A percentile compares a stretch with the other conserved stretches of the same genome.
These are phyloP conservation scores for Physella acuta DNA, from an alignment of 1,140 invertebrate species.

Conservation along the genomic window DNA sequence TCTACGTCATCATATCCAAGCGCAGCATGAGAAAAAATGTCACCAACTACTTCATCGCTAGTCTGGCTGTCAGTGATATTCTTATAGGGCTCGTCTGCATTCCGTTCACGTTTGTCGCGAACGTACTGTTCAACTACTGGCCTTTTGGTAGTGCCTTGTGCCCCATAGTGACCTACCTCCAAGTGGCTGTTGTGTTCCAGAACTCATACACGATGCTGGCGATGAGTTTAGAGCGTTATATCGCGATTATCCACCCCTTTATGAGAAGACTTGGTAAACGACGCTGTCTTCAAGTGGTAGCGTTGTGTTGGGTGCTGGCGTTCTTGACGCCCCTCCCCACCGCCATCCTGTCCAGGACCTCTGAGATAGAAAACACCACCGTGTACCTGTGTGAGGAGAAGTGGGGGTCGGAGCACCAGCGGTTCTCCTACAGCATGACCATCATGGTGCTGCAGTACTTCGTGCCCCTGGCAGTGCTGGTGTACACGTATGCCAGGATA, in stretches of 20 bases:
- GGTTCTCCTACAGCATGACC: conserved; percentile 74
- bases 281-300: conserved; percentile 72
- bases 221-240: conserved; percentile 94
- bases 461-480: conserved; percentile 78
- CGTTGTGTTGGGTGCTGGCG: conserved; percentile 76
- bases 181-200: conserved; percentile 93
- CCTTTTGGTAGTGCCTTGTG: conserved; percentile 87
- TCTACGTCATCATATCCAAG: conserved; percentile 78
- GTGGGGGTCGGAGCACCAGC: conserved; percentile 56
- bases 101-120: conserved; percentile 88
- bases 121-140: conserved; percentile 84
- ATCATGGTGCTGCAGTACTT: conserved; percentile 84
- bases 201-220: conserved; percentile 91
- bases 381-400: conserved; percentile 42
- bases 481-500: conserved; percentile 85
- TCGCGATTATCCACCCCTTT: conserved; percentile 88
- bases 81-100: conserved; percentile 91
- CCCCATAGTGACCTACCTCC: conserved; percentile 80
- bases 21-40: conserved; percentile 89
- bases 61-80: conserved; percentile 91
- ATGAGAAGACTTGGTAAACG: conserved; percentile 75
- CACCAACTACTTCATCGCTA: conserved; percentile 95
- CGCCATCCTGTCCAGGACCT: conserved; percentile 66
- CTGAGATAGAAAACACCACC: conserved; percentile 7
- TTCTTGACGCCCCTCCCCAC: conserved; percentile 80